phyloP scores from a whole-genome alignment of 2,113 vertebrate species.

The Salvelinus fontinalis region DNA sequence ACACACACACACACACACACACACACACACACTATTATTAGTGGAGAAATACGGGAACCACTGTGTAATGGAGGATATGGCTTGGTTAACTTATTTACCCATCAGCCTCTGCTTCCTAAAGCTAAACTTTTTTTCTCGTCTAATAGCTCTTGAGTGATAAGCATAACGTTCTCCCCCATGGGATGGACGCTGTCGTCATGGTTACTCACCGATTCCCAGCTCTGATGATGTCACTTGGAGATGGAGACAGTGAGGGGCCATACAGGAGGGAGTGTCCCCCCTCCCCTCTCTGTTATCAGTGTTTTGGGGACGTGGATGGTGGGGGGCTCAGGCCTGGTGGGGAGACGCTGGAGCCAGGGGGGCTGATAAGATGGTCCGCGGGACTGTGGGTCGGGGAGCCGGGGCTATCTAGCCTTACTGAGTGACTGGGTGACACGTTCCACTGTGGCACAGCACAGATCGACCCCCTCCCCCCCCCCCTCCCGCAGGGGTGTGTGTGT shows the following conservation, averaged over 20 bases:
- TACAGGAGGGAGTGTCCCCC: slow-evolving; percentile 8
- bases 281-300: slow-evolving; percentile 65
- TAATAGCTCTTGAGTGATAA: slow-evolving; percentile 71
- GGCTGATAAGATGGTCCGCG: slow-evolving; percentile 83
- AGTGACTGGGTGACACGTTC: slow-evolving; percentile 82
- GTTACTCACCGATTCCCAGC: slow-evolving; percentile 34
- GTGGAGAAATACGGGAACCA: slow-evolving; percentile 64
- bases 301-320: slow-evolving; percentile 77
- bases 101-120: slow-evolving; percentile 61
- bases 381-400: slow-evolving; percentile 80
- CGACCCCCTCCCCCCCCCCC: slow-evolving; percentile 29
- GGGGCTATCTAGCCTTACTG: slow-evolving; percentile 80
- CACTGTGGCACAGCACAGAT: slow-evolving; percentile 77
- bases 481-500: slow-evolving; percentile 40
- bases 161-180: slow-evolving; percentile 61
- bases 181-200: slow-evolving; percentile 57
- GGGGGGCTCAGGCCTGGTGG: slow-evolving; percentile 79
- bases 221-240: slow-evolving; percentile 53
- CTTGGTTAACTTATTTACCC: slow-evolving; percentile 71
- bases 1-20: slow-evolving; percentile 21
- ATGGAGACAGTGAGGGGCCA: slow-evolving; percentile 39
- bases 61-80: slow-evolving; percentile 61
- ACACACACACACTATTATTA: slow-evolving; percentile 39
- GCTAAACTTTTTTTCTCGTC: slow-evolving; percentile 43
- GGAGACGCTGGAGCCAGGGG: slow-evolving; percentile 84